Evolutionary conservation across 1,140 invertebrate genomes (phyloP).

Genomic region (Sycophaga agraensis): DNA sequence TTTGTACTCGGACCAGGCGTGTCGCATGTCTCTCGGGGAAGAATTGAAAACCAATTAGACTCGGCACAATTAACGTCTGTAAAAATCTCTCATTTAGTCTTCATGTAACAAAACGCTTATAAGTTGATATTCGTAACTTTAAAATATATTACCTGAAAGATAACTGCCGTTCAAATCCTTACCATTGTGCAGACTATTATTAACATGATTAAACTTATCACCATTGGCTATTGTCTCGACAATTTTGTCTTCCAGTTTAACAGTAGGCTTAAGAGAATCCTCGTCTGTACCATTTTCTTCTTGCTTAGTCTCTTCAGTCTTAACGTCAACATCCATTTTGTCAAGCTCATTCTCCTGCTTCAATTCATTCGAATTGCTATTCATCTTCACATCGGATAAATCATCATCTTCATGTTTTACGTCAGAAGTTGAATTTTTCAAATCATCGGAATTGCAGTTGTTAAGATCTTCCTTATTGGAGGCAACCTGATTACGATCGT

Average conservation of each 20-base stretch:
- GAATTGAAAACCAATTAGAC: conserved; percentile 66
- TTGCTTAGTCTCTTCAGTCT: conserved; percentile 43
- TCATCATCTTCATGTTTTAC: conserved; percentile 40
- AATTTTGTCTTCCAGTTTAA: conserved; percentile 49
- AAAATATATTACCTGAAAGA: conserved; percentile 44
- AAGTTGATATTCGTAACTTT: too few species aligned
- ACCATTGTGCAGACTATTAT: conserved; percentile 49
- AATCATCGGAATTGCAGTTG: conserved; percentile 41
- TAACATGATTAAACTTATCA: conserved; percentile 53
- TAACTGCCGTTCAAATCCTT: conserved; percentile 55
- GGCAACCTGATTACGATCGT: conserved; percentile 38
- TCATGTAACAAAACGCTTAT: too few species aligned
- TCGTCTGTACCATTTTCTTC: conserved; percentile 38
- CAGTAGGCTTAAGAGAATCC: conserved; percentile 32
- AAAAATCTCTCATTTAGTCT: background rate
- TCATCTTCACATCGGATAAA: conserved; percentile 50
- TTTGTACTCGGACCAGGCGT: conserved; percentile 56
- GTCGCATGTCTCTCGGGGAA: conserved; percentile 67
- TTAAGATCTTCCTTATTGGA: conserved; percentile 28
- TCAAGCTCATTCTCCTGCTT: conserved; percentile 53
- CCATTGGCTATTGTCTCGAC: conserved; percentile 50
- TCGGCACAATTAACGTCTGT: conserved; percentile 34
- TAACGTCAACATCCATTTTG: conserved; percentile 42
- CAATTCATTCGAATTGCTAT: conserved; percentile 51
- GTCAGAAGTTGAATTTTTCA: conserved; percentile 33